Base-by-base conservation (phyloP, 1,140 invertebrate genomes). In the Ceratosolen fusciceps region DNA sequence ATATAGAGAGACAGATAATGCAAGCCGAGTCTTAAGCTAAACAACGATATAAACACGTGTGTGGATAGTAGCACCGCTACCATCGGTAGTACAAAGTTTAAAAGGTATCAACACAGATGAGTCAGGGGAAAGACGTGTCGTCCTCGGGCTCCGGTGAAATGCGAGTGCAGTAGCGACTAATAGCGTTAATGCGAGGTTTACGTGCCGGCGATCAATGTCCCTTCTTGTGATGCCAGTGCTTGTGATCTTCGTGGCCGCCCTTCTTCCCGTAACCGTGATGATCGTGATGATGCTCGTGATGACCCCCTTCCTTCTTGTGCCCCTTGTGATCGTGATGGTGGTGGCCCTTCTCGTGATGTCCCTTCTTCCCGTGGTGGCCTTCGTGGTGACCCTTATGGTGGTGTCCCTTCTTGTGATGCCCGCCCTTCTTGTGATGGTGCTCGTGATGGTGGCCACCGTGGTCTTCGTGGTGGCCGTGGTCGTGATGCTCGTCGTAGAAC, bases 401-500 rank as follows among this genome's bases (percentile, higher is more conserved):
- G 81, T 94, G 93, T 3, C 93, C 93, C 4, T 94, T 94, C 90
- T 95, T 95, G 89, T 95, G 93, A 83, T 94, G 93, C 9, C 93
- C 94, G 21, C 94, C 94, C 79, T 95, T 93, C 82, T 95, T 92
- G 83, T 91, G 91, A 12, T 94, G 94, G 82, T 93, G 93, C 83
- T 95, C 94, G 83, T 93, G 92, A 86, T 95, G 94, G 82, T 95
- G 93, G 0, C 94, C 95, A 9, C 93, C 93, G 86, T 95, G 94
- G 80, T 95, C 93, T 83, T 96, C 95, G 85, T 95, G 92, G 85
- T 94, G 95, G 74, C 95, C 95, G 76, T 95, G 94, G 83, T 95
- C 95, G 87, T 95, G 94, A 83, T 94, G 94, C 84, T 95, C 95
- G 85, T 95, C 94, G 87, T 95, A 94, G 86, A 94, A 95, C 29